phyloP scores from a whole-genome alignment of 2,113 vertebrate species.

The Agapornis roseicollis region DNA sequence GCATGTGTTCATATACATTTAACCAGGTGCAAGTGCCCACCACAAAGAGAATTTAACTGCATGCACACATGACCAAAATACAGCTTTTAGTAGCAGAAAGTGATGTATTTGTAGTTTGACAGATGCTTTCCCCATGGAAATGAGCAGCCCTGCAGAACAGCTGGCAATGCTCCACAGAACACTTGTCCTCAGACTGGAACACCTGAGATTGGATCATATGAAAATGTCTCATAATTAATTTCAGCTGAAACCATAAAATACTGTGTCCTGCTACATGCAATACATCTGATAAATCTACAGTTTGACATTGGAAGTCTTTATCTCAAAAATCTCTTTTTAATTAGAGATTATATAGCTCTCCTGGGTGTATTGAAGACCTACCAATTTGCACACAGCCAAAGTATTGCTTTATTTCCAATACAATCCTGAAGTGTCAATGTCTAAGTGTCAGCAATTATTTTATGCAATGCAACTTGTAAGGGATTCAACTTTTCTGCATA shows the following conservation, averaged over 20 bases:
- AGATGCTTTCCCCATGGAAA: not conserved
- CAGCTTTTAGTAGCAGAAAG: not conserved
- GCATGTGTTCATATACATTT: not conserved
- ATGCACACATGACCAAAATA: not conserved
- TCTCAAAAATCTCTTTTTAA: not conserved
- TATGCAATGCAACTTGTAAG: not conserved
- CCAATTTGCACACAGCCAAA: not conserved
- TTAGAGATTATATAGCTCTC: not conserved
- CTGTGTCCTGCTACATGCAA: not conserved
- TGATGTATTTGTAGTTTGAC: not conserved
- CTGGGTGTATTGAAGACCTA: not conserved
- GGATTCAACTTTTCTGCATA: not conserved
- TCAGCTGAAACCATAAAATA: not conserved
- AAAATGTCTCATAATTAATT: not conserved
- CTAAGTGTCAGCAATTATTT: not conserved
- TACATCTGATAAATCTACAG: not conserved
- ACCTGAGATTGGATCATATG: not conserved
- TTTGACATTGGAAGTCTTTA: not conserved
- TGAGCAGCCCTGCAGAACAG: not conserved
- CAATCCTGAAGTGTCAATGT: not conserved
- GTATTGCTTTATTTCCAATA: not conserved
- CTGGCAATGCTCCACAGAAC: not conserved
- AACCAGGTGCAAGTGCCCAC: not conserved
- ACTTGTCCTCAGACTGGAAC: not conserved
- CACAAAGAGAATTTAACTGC: not conserved